Conservation (phyloP, 2,113 vertebrate genomes). For the Pundamilia nyererei region DNA sequence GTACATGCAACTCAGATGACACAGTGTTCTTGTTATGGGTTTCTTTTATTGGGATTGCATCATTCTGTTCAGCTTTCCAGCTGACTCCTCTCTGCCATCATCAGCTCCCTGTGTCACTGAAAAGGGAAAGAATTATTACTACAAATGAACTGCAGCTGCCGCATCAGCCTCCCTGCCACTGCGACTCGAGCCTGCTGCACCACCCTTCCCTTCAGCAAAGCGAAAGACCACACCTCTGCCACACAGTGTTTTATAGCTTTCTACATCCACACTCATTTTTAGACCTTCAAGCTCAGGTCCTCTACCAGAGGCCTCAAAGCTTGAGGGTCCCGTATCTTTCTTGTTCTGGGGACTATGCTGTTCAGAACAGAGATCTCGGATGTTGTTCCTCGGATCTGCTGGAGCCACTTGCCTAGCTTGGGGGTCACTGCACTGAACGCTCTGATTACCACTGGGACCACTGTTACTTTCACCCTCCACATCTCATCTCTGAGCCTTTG, state of each 20-base stretch:
- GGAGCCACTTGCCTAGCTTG: background rate
- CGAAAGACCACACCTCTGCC: background rate
- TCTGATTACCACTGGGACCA: background rate
- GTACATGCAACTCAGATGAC: no score
- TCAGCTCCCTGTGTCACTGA: no score
- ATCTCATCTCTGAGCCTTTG: background rate
- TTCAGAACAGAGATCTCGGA: background rate
- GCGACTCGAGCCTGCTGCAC: no score
- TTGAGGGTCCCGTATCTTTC: background rate
- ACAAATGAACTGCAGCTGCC: no score
- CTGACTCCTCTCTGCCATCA: no score
- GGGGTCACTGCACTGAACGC: background rate
- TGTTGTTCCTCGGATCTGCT: background rate
- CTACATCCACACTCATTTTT: background rate
- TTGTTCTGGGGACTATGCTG: background rate
- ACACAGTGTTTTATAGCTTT: background rate
- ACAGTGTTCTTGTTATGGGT: no score
- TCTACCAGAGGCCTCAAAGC: background rate
- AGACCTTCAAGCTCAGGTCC: background rate
- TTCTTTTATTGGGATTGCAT: no score
- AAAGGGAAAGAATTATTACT: no score
- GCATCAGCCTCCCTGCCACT: no score
- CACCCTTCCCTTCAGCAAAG: no score
- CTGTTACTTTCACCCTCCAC: background rate
- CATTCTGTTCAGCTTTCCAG: no score